Evolutionary conservation across 1,140 invertebrate species (phyloP).

Genomic region (Drosophila truncata): DNA sequence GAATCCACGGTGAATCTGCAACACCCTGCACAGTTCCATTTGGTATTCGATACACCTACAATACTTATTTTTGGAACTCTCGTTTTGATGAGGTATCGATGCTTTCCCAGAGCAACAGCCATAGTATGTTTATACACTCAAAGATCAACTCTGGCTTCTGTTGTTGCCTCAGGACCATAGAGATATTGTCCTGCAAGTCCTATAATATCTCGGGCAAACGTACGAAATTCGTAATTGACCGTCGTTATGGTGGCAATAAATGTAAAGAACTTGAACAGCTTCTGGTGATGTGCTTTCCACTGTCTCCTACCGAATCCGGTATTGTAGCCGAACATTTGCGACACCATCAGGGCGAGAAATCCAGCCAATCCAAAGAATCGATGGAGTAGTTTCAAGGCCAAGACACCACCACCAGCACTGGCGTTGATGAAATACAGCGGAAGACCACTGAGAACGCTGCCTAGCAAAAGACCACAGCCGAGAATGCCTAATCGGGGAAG

Average conservation of each 20-base stretch:
- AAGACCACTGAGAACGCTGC: slow-evolving; percentile 48
- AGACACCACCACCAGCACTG: not conserved
- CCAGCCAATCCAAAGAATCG: slow-evolving; percentile 60
- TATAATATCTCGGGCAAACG: slow-evolving; percentile 48
- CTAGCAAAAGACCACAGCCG: slow-evolving; percentile 64
- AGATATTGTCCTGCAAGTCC: not conserved
- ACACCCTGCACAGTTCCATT: not conserved
- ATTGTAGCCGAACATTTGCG: slow-evolving; percentile 77
- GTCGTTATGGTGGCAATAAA: slow-evolving; percentile 66
- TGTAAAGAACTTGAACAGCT: slow-evolving; percentile 68
- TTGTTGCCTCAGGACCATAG: not conserved
- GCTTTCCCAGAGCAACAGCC: slow-evolving; percentile 4
- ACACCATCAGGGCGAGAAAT: slow-evolving; percentile 70
- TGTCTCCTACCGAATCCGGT: slow-evolving; percentile 77
- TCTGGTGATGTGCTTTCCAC: slow-evolving; percentile 62
- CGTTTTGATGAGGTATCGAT: not conserved
- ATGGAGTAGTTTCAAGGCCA: slow-evolving; percentile 58
- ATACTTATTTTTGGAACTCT: slow-evolving; percentile 22
- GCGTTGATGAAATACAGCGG: slow-evolving; percentile 49
- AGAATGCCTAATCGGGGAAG: slow-evolving; percentile 49
- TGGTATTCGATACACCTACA: slow-evolving; percentile 11
- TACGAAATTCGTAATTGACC: slow-evolving; percentile 64
- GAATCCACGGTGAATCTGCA: not conserved
- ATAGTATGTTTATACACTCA: not conserved
- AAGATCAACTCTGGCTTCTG: slow-evolving; percentile 33